phyloP scores from a whole-genome alignment of 2,113 vertebrate species.

The Poicephalus meyeri region DNA sequence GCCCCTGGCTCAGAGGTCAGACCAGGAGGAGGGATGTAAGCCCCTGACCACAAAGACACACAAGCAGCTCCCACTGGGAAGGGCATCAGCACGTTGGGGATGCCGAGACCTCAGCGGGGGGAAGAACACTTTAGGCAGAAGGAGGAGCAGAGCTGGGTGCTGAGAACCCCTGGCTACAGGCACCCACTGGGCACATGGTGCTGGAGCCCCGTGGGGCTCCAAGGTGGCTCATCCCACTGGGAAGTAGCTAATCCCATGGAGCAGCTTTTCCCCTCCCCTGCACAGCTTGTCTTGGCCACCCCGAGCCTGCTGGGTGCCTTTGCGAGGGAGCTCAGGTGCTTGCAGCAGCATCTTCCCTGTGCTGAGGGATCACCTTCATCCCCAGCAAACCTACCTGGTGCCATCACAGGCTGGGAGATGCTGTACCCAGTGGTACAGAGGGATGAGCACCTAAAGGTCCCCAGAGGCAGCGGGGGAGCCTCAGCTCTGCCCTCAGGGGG shows the following conservation, averaged over 20 bases:
- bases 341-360: not conserved
- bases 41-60: not conserved
- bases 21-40: not conserved
- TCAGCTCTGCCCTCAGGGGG: not conserved
- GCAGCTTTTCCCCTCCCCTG: not conserved
- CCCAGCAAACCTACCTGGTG: not conserved
- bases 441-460: not conserved
- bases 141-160: not conserved
- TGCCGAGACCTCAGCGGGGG: not conserved
- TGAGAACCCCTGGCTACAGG: not conserved
- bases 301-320: not conserved
- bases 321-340: not conserved
- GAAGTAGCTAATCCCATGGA: not conserved
- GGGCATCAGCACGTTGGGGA: fast-evolving
- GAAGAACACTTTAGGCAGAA: constrained; percentile 30
- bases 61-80: not conserved
- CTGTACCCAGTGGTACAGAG: not conserved
- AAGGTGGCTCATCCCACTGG: not conserved
- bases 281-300: not conserved
- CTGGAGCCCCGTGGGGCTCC: not conserved
- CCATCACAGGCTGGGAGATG: not conserved
- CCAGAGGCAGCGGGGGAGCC: not conserved
- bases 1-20: not conserved
- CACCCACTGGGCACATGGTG: not conserved
- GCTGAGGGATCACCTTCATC: not conserved